Conservation (phyloP, 2,888 invertebrate genomes). For the Hypomecis punctinalis region DNA sequence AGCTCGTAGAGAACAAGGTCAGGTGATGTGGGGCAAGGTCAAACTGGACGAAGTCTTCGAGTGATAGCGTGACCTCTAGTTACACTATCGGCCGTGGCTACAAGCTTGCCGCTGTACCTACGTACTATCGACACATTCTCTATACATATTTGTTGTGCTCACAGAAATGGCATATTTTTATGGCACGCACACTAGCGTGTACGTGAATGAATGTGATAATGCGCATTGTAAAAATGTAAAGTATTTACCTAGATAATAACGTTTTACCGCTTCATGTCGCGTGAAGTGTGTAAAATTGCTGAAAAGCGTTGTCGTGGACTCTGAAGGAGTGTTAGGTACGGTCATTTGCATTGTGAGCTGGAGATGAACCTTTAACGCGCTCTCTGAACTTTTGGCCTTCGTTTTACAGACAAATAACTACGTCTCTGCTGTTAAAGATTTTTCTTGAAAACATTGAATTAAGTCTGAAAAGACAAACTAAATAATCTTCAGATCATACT, state of each 20-base stretch:
- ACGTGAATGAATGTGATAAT: conserved; percentile 33
- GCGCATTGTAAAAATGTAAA: conserved; percentile 13
- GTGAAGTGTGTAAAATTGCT: conserved; percentile 17
- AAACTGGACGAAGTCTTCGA: conserved; percentile 68
- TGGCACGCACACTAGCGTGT: conserved; percentile 22
- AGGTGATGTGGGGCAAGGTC: conserved; percentile 78
- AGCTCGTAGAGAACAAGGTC: conserved; percentile 74
- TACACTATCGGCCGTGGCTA: conserved; percentile 68
- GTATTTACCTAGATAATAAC: conserved; percentile 7
- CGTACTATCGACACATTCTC: conserved; percentile 35
- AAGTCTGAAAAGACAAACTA: no score
- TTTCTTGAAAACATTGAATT: no score
- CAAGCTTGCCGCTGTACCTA: conserved; percentile 45
- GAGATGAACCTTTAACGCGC: not conserved
- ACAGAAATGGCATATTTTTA: conserved; percentile 32
- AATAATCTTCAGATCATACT: no score
- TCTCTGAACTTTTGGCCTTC: not conserved
- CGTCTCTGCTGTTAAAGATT: no score
- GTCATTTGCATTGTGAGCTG: not conserved
- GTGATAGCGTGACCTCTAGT: conserved; percentile 80
- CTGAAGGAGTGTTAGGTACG: conserved; percentile 1
- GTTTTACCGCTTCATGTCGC: conserved; percentile 4
- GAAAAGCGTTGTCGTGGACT: conserved; percentile 4
- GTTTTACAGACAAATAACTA: no score
- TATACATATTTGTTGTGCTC: conserved; percentile 21